These are phyloP conservation scores for Acanthornis magna DNA, from an alignment of 2,797 vertebrate species.

Conservation along the genomic window DNA sequence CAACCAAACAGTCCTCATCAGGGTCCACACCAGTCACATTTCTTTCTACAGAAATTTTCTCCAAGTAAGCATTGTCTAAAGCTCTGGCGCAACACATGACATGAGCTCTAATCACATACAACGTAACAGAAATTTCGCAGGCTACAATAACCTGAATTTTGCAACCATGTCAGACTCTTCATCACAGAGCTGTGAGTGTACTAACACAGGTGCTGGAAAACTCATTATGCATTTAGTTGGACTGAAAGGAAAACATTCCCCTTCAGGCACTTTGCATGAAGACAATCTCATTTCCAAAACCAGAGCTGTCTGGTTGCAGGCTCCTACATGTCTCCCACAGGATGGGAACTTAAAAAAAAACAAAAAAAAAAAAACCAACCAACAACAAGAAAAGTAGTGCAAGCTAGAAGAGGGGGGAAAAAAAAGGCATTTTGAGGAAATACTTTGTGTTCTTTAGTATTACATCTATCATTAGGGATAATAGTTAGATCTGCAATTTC, in stretches of 20 bases:
- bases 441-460: background rate
- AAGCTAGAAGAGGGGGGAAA: background rate
- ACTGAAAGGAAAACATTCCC: background rate
- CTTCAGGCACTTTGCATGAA: background rate
- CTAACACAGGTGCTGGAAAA: background rate
- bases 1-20: background rate
- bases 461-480: background rate
- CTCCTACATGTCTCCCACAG: background rate
- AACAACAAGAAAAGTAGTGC: background rate
- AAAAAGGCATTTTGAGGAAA: background rate
- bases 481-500: background rate
- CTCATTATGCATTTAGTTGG: background rate
- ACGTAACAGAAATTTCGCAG: background rate
- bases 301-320: background rate
- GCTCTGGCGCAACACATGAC: background rate
- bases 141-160: background rate
- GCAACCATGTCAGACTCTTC: background rate
- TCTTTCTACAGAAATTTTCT: background rate
- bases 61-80: background rate
- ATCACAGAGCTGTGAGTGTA: background rate
- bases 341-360: background rate
- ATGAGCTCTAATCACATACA: background rate
- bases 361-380: accelerated
- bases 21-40: background rate
- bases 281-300: background rate